Conservation (phyloP, 2,888 invertebrate species). For the Plebejus anna region DNA sequence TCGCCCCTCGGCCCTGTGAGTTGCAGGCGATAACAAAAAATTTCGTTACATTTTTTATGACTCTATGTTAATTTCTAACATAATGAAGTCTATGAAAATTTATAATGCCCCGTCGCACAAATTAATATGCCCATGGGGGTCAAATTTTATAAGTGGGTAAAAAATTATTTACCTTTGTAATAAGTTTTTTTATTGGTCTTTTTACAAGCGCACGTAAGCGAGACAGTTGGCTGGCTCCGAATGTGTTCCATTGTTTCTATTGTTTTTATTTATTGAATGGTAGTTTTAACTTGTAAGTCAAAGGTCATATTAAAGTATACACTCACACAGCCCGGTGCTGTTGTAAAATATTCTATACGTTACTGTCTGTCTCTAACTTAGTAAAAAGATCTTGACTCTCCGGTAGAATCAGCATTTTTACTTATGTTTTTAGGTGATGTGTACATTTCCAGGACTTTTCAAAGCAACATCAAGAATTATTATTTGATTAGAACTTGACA, state of each 20-base stretch:
- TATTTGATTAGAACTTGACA: not conserved
- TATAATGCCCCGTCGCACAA: conserved; percentile 66
- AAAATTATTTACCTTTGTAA: conserved; percentile 43
- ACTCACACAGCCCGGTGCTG: conserved; percentile 2
- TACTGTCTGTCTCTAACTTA: not conserved
- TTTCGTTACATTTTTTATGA: conserved; percentile 76
- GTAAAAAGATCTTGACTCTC: not conserved
- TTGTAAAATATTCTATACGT: not conserved
- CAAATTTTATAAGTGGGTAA: conserved; percentile 61
- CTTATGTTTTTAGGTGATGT: not conserved
- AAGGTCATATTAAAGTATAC: conserved; percentile 47
- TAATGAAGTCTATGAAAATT: conserved; percentile 78
- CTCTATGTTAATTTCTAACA: conserved; percentile 77
- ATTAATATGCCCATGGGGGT: conserved; percentile 71
- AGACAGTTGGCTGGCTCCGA: conserved; percentile 71
- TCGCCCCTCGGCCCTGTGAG: conserved; percentile 55
- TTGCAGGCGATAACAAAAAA: conserved; percentile 73
- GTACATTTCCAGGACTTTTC: not conserved
- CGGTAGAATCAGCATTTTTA: not conserved
- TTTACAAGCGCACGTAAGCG: conserved; percentile 54
- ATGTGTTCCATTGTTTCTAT: conserved; percentile 71
- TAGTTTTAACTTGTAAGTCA: conserved; percentile 52
- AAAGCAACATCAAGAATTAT: not conserved
- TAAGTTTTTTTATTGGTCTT: conserved; percentile 65
- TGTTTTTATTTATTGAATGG: conserved; percentile 56